Conservation (phyloP, 2,113 vertebrate genomes). For the Myrmecobius fasciatus region DNA sequence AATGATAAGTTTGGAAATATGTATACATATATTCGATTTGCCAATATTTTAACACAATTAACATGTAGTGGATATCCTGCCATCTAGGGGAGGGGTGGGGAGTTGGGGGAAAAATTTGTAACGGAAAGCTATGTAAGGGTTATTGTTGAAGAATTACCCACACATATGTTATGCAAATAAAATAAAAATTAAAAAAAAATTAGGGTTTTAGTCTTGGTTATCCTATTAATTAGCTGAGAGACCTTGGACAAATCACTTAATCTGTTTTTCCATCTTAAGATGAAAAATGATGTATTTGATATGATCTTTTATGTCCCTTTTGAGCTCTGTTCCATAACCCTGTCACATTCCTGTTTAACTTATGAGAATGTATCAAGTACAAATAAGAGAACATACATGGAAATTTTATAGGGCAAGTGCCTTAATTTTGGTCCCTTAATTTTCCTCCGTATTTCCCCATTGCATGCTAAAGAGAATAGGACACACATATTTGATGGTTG, state of each 20-base stretch:
- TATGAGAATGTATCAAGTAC: background rate
- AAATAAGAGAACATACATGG: background rate
- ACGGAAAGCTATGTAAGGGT: too few relatives aligned
- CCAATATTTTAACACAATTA: too few relatives aligned
- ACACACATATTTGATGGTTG: background rate
- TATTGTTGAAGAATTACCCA: too few relatives aligned
- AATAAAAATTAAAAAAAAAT: too few relatives aligned
- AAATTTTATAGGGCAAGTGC: background rate
- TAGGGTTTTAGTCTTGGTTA: background rate
- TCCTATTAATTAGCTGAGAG: background rate
- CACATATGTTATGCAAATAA: too few relatives aligned
- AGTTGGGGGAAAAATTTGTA: too few relatives aligned
- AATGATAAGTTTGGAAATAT: too few relatives aligned
- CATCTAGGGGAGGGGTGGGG: too few relatives aligned
- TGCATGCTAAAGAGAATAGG: background rate
- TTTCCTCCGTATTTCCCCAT: background rate
- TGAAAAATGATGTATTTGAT: background rate
- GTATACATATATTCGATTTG: too few relatives aligned
- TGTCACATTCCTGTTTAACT: background rate
- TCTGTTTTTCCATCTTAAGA: background rate
- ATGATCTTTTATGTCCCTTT: background rate
- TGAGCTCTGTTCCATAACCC: background rate
- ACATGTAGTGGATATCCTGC: too few relatives aligned
- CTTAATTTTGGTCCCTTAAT: background rate
- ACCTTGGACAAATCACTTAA: background rate